Evolutionary conservation across 2,113 vertebrate species (phyloP).

Genomic region (Prinia subflava): DNA sequence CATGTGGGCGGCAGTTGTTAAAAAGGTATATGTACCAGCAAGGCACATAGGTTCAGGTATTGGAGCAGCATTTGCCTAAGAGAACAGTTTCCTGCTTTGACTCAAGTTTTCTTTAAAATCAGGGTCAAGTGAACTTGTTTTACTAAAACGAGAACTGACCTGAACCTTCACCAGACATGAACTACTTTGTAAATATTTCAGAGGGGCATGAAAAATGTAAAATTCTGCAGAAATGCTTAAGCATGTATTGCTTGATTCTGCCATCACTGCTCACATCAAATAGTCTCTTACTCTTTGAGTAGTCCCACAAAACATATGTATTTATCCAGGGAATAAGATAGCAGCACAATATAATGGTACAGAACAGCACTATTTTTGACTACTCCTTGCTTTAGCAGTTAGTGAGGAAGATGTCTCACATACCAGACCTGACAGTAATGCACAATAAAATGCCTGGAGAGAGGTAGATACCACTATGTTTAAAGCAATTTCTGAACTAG

Average conservation of each 20-base stretch:
- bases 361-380: neutral
- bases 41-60: neutral
- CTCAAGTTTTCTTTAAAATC: neutral
- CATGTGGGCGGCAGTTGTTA: neutral
- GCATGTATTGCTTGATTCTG: slow-evolving; percentile 22
- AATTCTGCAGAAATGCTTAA: slow-evolving; percentile 37
- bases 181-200: slow-evolving; percentile 51
- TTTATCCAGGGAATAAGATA: slow-evolving; percentile 27
- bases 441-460: slow-evolving; percentile 28
- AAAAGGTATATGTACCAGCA: neutral
- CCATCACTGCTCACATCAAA: slow-evolving; percentile 31
- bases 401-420: neutral
- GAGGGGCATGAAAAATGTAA: slow-evolving; percentile 37
- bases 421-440: slow-evolving; percentile 40
- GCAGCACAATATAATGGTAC: neutral
- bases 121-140: neutral
- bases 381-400: neutral
- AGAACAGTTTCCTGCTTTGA: neutral
- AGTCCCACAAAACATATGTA: neutral
- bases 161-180: slow-evolving; percentile 44
- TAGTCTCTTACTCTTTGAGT: neutral
- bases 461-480: neutral
- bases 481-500: slow-evolving; percentile 30
- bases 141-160: slow-evolving; percentile 21
- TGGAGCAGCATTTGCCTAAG: neutral